Base-by-base conservation (phyloP, 2,888 invertebrate species). In the Nebria salina region DNA sequence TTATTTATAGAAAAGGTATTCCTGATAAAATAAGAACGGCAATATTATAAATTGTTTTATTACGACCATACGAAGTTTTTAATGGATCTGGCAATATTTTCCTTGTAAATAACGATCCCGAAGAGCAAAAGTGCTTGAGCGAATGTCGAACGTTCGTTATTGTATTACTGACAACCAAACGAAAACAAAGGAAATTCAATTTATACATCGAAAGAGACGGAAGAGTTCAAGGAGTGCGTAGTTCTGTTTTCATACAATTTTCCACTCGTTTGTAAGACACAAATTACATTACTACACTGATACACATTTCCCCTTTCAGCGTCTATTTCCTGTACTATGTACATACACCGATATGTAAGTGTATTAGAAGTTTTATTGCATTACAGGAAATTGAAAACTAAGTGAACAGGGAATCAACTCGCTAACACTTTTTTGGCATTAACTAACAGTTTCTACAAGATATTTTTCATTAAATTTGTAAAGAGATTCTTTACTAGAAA, bases 191-290 rank as follows among this genome's bases (percentile, higher is more conserved):
- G 81, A 84, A 84, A 84, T 84, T 84, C 82, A 84, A 84, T 84
- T 84, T 84, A 54, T 54, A 82, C 82, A 82, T 83, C 77, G 83
- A 70, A 7, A 8, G 54, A 54, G 25, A 34, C 25, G 9, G 26
- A 54, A 80, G 75, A 68, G 73, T 65, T 75, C 34, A 34, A 34
- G 34, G 34, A 34, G 79, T 83, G 83, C 83, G 82, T 83, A 83
- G 84, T 83, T 84, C 84, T 85, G 85, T 85, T 85, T 85, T 85
- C 85, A 84, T 85, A 84, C 85, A 85, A 85, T 85, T 85, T 85
- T 85, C 85, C 84, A 84, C 84, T 85, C 85, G 85, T 85, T 84
- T 85, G 84, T 85, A 83, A 82, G 83, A 82, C 82, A 82, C 82
- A 85, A 85, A 84, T 85, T 84, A 84, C 82, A 84, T 85, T 85